Evolutionary conservation across 2,888 invertebrate species (phyloP).

Genomic region (Caenorhabditis imperialis): DNA sequence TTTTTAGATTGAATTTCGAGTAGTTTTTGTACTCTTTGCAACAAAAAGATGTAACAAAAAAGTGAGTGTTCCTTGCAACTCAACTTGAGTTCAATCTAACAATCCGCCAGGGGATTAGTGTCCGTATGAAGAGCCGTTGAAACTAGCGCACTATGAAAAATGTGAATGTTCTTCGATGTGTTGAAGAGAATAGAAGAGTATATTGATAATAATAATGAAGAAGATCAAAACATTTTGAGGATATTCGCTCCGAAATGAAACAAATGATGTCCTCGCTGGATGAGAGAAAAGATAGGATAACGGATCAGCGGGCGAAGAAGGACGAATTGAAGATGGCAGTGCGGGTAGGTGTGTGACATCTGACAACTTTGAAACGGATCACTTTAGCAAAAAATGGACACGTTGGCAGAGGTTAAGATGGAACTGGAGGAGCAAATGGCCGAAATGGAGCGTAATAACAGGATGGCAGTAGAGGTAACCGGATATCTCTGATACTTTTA

Average conservation of each 20-base stretch:
- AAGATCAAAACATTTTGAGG: too few species aligned
- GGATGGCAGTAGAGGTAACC: conserved; percentile 18
- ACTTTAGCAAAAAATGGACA: conserved; percentile 22
- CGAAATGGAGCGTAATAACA: conserved; percentile 30
- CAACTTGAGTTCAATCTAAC: conserved; percentile 28
- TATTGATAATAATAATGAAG: neutral
- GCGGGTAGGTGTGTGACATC: conserved; percentile 34
- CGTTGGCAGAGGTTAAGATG: neutral
- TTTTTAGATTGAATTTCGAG: conserved; percentile 11
- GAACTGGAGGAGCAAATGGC: conserved; percentile 8
- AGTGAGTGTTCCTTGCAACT: conserved; percentile 6
- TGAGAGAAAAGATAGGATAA: conserved; percentile 48
- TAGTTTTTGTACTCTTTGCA: conserved; percentile 2
- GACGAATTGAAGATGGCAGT: conserved; percentile 19
- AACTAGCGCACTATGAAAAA: conserved; percentile 10
- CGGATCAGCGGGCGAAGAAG: conserved; percentile 22
- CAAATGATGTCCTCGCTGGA: conserved; percentile 42
- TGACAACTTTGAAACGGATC: neutral
- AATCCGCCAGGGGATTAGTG: conserved; percentile 19
- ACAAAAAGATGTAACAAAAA: conserved; percentile 7
- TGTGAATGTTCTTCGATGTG: conserved; percentile 18
- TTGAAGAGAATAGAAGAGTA: neutral
- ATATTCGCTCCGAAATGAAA: conserved; percentile 42
- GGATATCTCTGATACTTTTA: too few species aligned
- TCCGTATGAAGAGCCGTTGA: conserved; percentile 24